A percentile compares a stretch with the other conserved stretches of the same genome.
These are phyloP conservation scores for Cherax quadricarinatus DNA, from an alignment of 1,140 invertebrate species.

Conservation along the genomic window DNA sequence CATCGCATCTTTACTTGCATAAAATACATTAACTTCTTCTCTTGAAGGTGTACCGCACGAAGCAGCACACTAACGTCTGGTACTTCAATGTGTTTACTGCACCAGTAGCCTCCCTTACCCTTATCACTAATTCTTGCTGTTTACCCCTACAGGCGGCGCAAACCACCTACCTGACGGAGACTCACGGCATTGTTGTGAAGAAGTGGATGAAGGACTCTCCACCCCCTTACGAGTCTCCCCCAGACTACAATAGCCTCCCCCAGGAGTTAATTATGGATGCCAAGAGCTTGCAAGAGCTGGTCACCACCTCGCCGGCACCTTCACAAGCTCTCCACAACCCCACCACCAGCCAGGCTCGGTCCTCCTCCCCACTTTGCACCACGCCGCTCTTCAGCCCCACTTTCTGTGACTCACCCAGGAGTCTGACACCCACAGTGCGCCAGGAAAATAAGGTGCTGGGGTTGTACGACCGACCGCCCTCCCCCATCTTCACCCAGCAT, in stretches of 20 bases:
- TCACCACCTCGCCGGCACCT: neutral
- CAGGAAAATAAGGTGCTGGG: slow-evolving; percentile 16
- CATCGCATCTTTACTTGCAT: too few species aligned
- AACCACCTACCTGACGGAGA: slow-evolving; percentile 66
- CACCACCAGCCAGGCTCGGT: slow-evolving; percentile 9
- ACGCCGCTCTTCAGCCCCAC: slow-evolving; percentile 59
- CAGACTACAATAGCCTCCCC: slow-evolving; percentile 57
- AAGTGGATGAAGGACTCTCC: slow-evolving; percentile 69
- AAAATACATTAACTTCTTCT: too few species aligned
- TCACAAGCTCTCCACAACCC: neutral
- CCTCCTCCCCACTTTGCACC: slow-evolving; percentile 53
- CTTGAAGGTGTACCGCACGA: too few species aligned
- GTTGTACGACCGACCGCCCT: slow-evolving; percentile 54
- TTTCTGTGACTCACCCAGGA: slow-evolving; percentile 63
- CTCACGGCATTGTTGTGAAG: slow-evolving; percentile 59
- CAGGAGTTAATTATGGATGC: slow-evolving; percentile 63
- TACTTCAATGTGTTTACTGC: too few species aligned
- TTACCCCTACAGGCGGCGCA: slow-evolving; percentile 37
- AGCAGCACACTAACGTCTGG: too few species aligned
- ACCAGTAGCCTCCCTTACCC: too few species aligned
- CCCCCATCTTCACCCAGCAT: slow-evolving; percentile 57
- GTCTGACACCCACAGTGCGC: slow-evolving; percentile 51
- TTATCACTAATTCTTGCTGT: neutral
- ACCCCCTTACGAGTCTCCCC: slow-evolving; percentile 60
- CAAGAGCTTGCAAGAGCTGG: slow-evolving; percentile 56